A percentile compares a stretch with the other conserved stretches of the same genome.
These are phyloP conservation scores for Gobiocypris rarus DNA, from an alignment of 2,113 vertebrate species.

Conservation along the genomic window DNA sequence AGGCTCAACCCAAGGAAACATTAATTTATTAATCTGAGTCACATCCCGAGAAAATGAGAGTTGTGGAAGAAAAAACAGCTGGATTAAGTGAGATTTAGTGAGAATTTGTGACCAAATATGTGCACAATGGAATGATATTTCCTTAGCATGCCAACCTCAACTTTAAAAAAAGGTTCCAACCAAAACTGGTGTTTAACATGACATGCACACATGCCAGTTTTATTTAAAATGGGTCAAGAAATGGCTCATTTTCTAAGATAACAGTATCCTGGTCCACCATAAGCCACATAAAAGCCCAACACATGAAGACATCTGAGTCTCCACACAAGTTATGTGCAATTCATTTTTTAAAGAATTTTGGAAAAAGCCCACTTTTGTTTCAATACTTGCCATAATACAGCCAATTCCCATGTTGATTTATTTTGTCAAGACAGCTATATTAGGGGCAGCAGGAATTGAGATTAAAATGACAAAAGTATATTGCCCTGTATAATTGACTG, in stretches of 20 bases:
- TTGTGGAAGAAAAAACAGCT: conserved; percentile 12
- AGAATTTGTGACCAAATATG: conserved; percentile 53
- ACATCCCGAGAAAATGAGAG: conserved; percentile 4
- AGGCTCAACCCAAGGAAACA: not conserved
- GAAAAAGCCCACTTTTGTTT: conserved; percentile 4
- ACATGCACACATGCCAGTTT: too few species aligned
- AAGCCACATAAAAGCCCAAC: conserved; percentile 57
- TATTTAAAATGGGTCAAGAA: conserved; percentile 67
- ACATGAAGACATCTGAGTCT: conserved; percentile 20
- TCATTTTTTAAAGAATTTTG: conserved; percentile 25
- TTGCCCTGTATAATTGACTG: not conserved
- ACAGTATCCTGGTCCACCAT: conserved; percentile 32
- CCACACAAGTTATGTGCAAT: not conserved
- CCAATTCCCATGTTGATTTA: not conserved
- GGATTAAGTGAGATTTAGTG: conserved; percentile 20
- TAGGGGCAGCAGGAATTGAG: not conserved
- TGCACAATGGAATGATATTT: conserved; percentile 60
- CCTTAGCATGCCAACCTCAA: conserved; percentile 55
- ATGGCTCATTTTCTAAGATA: conserved; percentile 55
- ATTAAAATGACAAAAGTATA: not conserved
- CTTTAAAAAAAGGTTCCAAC: conserved; percentile 66
- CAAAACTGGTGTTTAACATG: conserved; percentile 66
- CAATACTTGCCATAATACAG: not conserved
- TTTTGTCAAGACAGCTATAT: not conserved
- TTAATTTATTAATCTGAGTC: not conserved